These are phyloP conservation scores for Heliocidaris erythrogramma DNA, from an alignment of 35 echinoderm and acorn worm genomes.

Conservation along the genomic window DNA sequence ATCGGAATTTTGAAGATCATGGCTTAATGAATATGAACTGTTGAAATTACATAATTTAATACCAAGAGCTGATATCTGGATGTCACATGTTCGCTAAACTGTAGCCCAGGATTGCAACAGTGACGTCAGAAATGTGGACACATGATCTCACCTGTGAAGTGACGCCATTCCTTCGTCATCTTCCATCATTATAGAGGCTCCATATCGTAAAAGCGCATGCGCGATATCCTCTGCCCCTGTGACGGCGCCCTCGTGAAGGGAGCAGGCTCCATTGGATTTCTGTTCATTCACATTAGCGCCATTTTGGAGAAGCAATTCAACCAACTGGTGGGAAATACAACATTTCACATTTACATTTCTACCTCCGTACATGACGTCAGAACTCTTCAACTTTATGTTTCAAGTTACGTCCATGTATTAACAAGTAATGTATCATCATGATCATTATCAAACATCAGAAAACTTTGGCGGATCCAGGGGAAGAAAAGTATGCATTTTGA, in stretches of 20 bases:
- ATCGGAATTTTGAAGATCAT: no score
- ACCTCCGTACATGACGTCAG: neutral
- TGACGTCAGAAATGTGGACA: neutral
- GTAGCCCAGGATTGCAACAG: neutral
- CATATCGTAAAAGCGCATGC: slow-evolving; percentile 45
- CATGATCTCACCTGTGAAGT: slow-evolving; percentile 70
- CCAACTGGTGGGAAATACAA: slow-evolving; percentile 49
- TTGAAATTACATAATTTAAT: no score
- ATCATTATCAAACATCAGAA: no score
- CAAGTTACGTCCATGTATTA: no score
- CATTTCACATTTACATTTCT: neutral
- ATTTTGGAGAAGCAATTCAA: slow-evolving; percentile 45
- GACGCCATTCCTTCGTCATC: slow-evolving; percentile 86
- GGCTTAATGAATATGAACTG: no score
- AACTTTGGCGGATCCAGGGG: no score
- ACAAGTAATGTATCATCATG: no score
- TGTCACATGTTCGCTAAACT: no score
- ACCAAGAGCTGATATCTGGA: no score
- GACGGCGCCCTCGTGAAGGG: slow-evolving; percentile 70
- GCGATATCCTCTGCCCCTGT: slow-evolving; percentile 64
- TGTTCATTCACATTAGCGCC: slow-evolving; percentile 56
- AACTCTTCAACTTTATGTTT: neutral
- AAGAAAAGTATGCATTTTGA: no score
- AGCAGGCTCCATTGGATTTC: slow-evolving; percentile 28
- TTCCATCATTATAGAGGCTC: slow-evolving; percentile 42